Conservation (phyloP, 2,888 invertebrate genomes). For the Parnassius orleans region DNA sequence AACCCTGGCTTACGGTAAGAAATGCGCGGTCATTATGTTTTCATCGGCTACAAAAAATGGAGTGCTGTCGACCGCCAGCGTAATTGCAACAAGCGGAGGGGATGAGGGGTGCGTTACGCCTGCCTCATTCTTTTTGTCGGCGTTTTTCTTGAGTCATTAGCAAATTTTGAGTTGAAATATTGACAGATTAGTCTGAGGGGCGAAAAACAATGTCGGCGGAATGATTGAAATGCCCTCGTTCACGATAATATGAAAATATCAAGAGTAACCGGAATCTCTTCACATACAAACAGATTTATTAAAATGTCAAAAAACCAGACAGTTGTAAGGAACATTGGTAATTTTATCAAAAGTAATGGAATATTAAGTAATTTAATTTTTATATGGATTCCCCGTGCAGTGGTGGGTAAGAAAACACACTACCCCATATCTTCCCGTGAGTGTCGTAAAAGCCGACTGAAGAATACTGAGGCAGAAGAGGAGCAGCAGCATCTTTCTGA, state of each 20-base stretch:
- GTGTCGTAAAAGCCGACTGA: too few relatives aligned
- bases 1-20: slow-evolving; percentile 19
- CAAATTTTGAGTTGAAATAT: slow-evolving; percentile 21
- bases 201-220: slow-evolving; percentile 1
- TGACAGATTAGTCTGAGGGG: slow-evolving; percentile 18
- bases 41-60: slow-evolving; percentile 26
- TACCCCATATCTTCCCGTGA: too few relatives aligned
- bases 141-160: slow-evolving; percentile 22
- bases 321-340: too few relatives aligned
- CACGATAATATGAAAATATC: neutral
- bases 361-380: too few relatives aligned
- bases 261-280: neutral
- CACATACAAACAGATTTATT: too few relatives aligned
- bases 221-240: slow-evolving; percentile 9
- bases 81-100: slow-evolving; percentile 16
- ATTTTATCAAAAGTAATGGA: too few relatives aligned
- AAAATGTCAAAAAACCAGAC: too few relatives aligned
- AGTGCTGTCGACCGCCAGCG: slow-evolving; percentile 27
- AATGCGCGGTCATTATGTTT: slow-evolving; percentile 27
- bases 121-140: slow-evolving; percentile 14
- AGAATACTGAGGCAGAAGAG: too few relatives aligned
- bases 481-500: too few relatives aligned
- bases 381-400: too few relatives aligned
- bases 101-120: slow-evolving; percentile 11
- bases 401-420: too few relatives aligned